Percentiles rank a stretch among this genome's conserved stretches.
Evolutionary conservation across 1,140 invertebrate genomes (phyloP).

Genomic region (Magallana angulata): DNA sequence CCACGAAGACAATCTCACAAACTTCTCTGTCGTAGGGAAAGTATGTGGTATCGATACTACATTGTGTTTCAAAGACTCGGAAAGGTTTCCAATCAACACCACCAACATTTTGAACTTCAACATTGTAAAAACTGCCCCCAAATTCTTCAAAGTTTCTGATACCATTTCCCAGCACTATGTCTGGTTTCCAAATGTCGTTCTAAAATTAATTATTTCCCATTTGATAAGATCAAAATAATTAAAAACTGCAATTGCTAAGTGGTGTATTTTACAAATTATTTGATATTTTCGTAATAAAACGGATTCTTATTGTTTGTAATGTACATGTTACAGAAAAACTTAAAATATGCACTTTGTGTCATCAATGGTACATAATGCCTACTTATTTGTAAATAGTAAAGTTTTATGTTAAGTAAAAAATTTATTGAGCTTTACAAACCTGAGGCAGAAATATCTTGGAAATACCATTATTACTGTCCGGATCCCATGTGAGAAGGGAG

Average conservation of each 20-base stretch:
- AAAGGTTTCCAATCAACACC: slow-evolving; percentile 53
- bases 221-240: too few species aligned
- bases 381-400: background rate
- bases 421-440: background rate
- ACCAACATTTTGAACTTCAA: slow-evolving; percentile 42
- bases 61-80: slow-evolving; percentile 82
- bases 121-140: slow-evolving; percentile 41
- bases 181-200: slow-evolving; percentile 57
- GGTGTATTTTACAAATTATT: background rate
- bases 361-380: background rate
- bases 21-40: slow-evolving; percentile 87
- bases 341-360: background rate
- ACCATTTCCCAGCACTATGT: slow-evolving; percentile 47
- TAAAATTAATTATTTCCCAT: background rate
- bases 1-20: slow-evolving; percentile 80
- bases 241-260: too few species aligned
- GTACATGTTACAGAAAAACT: too few species aligned
- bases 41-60: slow-evolving; percentile 90
- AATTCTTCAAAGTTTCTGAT: slow-evolving; percentile 45
- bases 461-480: slow-evolving; percentile 40
- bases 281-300: background rate
- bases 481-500: slow-evolving; percentile 50
- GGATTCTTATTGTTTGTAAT: background rate
- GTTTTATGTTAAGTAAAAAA: background rate
- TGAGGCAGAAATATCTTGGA: slow-evolving; percentile 6